Conservation (phyloP, 2,888 invertebrate genomes). For the Gisinianus flammeolus region DNA sequence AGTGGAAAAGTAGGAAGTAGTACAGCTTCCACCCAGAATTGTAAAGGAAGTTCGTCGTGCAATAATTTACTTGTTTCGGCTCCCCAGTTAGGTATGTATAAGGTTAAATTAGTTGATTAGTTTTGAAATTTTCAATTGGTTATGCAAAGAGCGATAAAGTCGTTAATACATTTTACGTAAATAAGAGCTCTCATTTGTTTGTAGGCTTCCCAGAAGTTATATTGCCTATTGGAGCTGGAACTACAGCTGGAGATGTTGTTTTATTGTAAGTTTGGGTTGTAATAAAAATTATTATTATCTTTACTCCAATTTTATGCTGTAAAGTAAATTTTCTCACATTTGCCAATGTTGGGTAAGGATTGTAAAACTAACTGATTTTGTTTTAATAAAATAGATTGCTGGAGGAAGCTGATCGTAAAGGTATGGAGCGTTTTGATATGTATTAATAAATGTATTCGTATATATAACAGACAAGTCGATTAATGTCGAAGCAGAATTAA, state of each 20-base stretch:
- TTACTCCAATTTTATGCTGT: too few relatives aligned
- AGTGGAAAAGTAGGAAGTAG: conserved; percentile 47
- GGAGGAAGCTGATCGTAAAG: conserved; percentile 57
- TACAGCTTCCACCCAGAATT: conserved; percentile 50
- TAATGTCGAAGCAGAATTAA: too few relatives aligned
- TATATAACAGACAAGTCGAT: too few relatives aligned
- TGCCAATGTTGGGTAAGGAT: too few relatives aligned
- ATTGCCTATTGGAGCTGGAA: conserved; percentile 62
- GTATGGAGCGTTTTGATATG: neutral
- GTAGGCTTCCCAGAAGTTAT: conserved; percentile 61
- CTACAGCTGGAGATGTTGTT: conserved; percentile 65
- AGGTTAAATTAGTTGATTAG: too few relatives aligned
- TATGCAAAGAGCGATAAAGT: too few relatives aligned
- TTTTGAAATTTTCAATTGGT: too few relatives aligned
- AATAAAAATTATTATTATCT: too few relatives aligned
- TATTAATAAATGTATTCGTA: neutral
- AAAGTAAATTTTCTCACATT: too few relatives aligned
- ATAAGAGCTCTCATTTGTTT: too few relatives aligned
- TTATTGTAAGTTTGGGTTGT: conserved; percentile 60
- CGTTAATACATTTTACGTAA: too few relatives aligned
- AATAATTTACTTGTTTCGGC: conserved; percentile 60
- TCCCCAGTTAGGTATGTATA: conserved; percentile 62
- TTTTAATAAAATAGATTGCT: conserved; percentile 45
- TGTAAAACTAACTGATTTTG: too few relatives aligned
- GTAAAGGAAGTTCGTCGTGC: conserved; percentile 53